Evolutionary conservation across 2,797 vertebrate species (phyloP).

Genomic region (Rhabdomys pumilio): DNA sequence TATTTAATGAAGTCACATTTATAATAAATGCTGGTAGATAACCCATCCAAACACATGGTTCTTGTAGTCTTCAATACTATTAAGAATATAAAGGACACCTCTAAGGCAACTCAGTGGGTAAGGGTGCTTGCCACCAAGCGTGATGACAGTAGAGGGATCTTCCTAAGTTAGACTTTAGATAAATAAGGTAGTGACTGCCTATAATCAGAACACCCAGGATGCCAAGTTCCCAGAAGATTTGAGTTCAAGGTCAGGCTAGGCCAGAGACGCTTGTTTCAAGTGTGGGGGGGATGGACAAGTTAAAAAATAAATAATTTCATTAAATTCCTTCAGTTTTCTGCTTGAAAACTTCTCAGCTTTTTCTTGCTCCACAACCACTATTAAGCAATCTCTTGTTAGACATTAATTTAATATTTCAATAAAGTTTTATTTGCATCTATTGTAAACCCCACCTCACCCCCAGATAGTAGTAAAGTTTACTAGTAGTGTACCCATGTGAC

Average conservation of each 20-base stretch:
- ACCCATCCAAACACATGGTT: background rate
- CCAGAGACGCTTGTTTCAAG: background rate
- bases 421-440: slow-evolving; percentile 23
- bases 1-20: slow-evolving; percentile 25
- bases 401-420: slow-evolving; percentile 46
- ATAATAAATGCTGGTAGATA: background rate
- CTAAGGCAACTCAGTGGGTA: background rate
- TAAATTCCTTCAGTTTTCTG: background rate
- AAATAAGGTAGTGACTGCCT: background rate
- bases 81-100: background rate
- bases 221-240: background rate
- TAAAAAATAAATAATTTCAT: slow-evolving; percentile 37
- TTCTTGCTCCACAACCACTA: background rate
- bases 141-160: background rate
- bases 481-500: background rate
- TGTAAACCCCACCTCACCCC: background rate
- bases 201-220: background rate
- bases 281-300: background rate
- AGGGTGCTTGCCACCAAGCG: background rate
- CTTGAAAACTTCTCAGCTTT: slow-evolving; percentile 6
- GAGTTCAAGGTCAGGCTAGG: background rate
- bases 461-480: background rate
- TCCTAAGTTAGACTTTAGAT: background rate
- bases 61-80: background rate
- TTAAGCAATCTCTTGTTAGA: background rate